Percentiles rank a stretch among this genome's conserved stretches.
These are phyloP conservation scores for Drosophila nigrodunni DNA, from an alignment of 1,140 invertebrate genomes.

Conservation along the genomic window DNA sequence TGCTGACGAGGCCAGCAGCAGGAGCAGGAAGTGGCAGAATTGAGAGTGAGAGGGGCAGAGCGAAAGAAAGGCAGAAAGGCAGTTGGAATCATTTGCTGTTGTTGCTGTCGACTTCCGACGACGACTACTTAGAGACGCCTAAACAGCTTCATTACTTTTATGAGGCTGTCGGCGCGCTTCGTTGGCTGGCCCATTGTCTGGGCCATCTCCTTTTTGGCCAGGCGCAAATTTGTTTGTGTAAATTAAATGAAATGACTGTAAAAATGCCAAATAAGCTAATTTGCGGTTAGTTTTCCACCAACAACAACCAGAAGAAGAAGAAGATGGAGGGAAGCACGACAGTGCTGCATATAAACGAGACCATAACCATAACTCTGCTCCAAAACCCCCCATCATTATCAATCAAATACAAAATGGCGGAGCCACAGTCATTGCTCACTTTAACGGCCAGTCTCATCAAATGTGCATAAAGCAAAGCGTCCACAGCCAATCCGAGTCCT, in stretches of 20 bases:
- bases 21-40: slow-evolving; percentile 49
- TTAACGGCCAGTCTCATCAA: slow-evolving; percentile 37
- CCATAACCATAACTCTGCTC: slow-evolving; percentile 42
- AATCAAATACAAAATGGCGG: slow-evolving; percentile 59
- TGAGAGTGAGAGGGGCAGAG: no score
- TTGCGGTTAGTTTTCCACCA: slow-evolving; percentile 72
- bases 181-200: slow-evolving; percentile 79
- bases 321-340: neutral
- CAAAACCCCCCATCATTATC: slow-evolving; percentile 38
- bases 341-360: slow-evolving; percentile 20
- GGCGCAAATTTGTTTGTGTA: slow-evolving; percentile 83
- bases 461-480: slow-evolving; percentile 30
- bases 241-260: slow-evolving; percentile 83
- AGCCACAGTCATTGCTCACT: slow-evolving; percentile 30
- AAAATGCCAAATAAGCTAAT: slow-evolving; percentile 83
- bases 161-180: slow-evolving; percentile 72
- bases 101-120: slow-evolving; percentile 63
- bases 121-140: slow-evolving; percentile 83
- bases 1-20: slow-evolving; percentile 66
- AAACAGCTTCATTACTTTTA: slow-evolving; percentile 84
- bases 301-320: neutral
- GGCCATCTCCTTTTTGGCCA: slow-evolving; percentile 57
- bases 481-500: slow-evolving; percentile 13
- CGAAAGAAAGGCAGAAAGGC: neutral
- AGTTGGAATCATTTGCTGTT: slow-evolving; percentile 27